Conservation (phyloP, 2,113 vertebrate species). For the Ailurus styani region DNA sequence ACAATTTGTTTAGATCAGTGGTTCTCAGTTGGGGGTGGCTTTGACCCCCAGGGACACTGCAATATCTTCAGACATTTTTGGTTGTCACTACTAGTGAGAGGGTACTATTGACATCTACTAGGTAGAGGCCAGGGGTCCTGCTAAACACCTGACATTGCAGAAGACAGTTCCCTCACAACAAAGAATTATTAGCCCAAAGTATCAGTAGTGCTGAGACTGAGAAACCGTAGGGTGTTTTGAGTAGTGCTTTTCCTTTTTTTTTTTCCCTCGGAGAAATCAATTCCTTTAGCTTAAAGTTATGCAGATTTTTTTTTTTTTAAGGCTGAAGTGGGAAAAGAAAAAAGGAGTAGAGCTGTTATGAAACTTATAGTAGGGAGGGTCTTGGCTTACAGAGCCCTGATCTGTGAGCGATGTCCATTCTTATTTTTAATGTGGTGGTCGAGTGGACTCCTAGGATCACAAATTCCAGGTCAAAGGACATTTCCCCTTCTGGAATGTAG, state of each 20-base stretch:
- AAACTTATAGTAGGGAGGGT: not conserved
- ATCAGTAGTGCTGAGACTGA: not conserved
- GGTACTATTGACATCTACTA: not conserved
- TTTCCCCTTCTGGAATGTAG: not conserved
- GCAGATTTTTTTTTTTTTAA: not conserved
- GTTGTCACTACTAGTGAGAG: not conserved
- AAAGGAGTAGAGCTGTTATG: not conserved
- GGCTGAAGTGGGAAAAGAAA: not conserved
- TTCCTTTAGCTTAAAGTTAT: slow-evolving; percentile 22
- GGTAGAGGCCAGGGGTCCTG: not conserved
- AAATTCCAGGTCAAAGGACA: not conserved
- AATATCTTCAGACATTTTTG: not conserved
- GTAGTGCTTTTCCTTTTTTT: not conserved
- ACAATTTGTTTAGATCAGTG: not conserved
- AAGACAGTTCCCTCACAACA: not conserved
- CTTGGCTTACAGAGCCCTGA: not conserved
- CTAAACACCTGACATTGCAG: not conserved
- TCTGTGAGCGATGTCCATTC: not conserved
- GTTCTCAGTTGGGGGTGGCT: not conserved
- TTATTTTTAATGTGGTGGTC: not conserved
- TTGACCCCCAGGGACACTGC: not conserved
- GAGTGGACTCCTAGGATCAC: not conserved
- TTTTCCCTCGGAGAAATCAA: not conserved
- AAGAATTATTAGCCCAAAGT: not conserved
- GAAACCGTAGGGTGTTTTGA: not conserved